These are phyloP conservation scores for Oxystoma pomonae DNA, from an alignment of 2,888 invertebrate genomes.

Conservation along the genomic window DNA sequence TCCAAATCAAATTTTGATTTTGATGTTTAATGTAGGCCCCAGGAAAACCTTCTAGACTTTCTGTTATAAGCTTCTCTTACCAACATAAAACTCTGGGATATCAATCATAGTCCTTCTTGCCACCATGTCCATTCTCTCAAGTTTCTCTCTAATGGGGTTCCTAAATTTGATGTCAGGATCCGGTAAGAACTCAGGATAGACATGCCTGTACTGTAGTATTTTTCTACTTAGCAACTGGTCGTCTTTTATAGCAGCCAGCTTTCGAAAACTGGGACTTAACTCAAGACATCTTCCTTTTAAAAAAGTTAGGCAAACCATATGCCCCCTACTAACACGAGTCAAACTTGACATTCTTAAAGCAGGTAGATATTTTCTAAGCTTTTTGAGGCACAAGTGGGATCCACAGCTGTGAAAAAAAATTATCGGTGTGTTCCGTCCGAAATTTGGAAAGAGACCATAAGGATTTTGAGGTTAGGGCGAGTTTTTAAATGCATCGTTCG, in stretches of 20 bases:
- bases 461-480: too few species aligned
- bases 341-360: not conserved
- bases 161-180: constrained; percentile 75
- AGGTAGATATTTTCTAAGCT: too few species aligned
- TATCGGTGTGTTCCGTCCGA: too few species aligned
- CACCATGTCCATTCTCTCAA: constrained; percentile 93
- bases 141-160: constrained; percentile 76
- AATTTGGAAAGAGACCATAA: too few species aligned
- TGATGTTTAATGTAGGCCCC: too few species aligned
- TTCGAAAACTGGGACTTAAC: not conserved
- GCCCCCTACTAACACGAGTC: not conserved
- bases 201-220: constrained; percentile 48
- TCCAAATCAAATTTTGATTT: too few species aligned
- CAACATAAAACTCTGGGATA: constrained; percentile 98
- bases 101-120: constrained; percentile 74
- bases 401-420: too few species aligned
- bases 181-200: constrained; percentile 91
- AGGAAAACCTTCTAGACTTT: too few species aligned
- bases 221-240: not conserved
- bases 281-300: not conserved
- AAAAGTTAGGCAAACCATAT: not conserved
- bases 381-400: too few species aligned
- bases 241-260: not conserved
- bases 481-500: too few species aligned
- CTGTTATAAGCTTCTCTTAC: too few species aligned